Base-by-base conservation (phyloP, 2,797 vertebrate species). In the Clarias fuscus region DNA sequence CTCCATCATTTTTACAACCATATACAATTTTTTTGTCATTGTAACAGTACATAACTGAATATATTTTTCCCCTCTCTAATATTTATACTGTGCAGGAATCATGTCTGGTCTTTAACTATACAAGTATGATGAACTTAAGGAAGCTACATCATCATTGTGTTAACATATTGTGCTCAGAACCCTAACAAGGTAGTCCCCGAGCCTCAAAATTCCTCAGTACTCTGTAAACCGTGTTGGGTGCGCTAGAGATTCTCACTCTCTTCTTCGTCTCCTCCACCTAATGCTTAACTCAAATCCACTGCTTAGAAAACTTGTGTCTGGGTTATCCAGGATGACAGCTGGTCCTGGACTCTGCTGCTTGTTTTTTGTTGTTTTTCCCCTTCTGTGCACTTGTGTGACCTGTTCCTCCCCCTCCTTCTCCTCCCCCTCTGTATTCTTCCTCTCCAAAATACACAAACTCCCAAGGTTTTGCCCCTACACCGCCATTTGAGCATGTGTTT, bases 361-460 rank as follows among this genome's bases (percentile, higher is more conserved):
- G 75, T 43, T 40, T 59, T 64, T 17, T 30, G 30, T 30, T 30
- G 1, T 30, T 70, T 61, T 37, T 0, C 5, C 14, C 18, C 27
- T 33, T 84, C 72, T 48, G 22, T 61, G 65, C 73, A 30, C 58
- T 81, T 79, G 33, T 24, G 77, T 62, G 77, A 48, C 48, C 58
- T n/a, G 58, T 14, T 3, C 58, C 56, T 61, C 11, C 58, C 18
- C 58, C 76, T 24, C 18, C n/a, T 22, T 3, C 17, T 2, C 62
- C 43, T n/a, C 73, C 73, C 67, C 67, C 18, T 83, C 20, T 24
- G 58, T 33, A 77, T 61, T 67, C 40, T 58, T 33, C 77, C 33
- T n/a, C 59, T 75, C 68, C 59, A 84, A 80, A 84, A 84, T 81
- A 87, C 79, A 87, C 86, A 87, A 81, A 61, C 83, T 84, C 83